Conservation (phyloP, 2,888 invertebrate genomes). For the Electrophaes corylata region DNA sequence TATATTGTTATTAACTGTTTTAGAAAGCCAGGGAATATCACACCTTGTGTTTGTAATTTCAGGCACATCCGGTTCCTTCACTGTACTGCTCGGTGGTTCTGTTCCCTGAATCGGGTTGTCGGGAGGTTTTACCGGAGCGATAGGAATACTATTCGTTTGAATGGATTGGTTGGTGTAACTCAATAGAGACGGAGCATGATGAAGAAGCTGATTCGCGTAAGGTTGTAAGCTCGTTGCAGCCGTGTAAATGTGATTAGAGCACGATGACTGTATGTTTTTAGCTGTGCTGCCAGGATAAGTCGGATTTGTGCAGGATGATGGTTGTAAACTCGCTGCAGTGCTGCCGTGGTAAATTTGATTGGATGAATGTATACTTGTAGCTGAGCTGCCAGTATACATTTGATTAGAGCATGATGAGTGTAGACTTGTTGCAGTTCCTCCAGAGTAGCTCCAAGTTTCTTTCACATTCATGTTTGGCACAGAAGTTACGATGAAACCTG, state of each 20-base stretch:
- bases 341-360: constrained; percentile 29
- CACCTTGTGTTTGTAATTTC: constrained; percentile 65
- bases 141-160: constrained; percentile 77
- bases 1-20: constrained; percentile 78
- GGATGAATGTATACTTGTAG: constrained; percentile 17
- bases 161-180: constrained; percentile 67
- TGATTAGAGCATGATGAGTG: constrained; percentile 59
- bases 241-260: constrained; percentile 28
- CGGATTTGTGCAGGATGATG: constrained; percentile 58
- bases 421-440: constrained; percentile 34
- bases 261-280: constrained; percentile 21
- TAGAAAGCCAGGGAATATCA: constrained; percentile 80
- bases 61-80: constrained; percentile 66
- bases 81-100: constrained; percentile 78
- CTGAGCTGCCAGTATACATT: constrained; percentile 38
- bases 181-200: constrained; percentile 69
- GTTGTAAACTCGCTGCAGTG: constrained; percentile 26
- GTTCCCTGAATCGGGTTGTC: constrained; percentile 79
- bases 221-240: constrained; percentile 33
- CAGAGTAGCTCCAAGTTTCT: constrained; percentile 69
- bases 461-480: constrained; percentile 81
- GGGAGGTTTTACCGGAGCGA: constrained; percentile 76
- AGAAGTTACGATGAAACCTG: constrained; percentile 80
- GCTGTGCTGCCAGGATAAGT: constrained; percentile 37
- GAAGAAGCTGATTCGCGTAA: constrained; percentile 68